phyloP scores from a whole-genome alignment of 2,888 invertebrate species.

The Cheilosia pagana region DNA sequence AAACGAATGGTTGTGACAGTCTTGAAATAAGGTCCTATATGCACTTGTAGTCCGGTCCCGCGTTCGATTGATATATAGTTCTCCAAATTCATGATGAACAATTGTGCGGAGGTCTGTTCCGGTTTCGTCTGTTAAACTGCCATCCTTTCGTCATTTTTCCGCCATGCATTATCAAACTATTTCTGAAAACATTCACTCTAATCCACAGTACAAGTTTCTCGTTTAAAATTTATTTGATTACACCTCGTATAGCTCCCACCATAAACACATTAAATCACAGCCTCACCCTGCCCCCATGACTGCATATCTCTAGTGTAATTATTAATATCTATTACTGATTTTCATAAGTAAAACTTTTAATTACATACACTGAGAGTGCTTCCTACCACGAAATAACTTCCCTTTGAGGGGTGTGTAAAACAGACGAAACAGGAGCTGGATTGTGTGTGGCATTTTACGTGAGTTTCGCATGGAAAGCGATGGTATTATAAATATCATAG shows the following conservation, averaged over 20 bases:
- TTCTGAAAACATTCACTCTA: not conserved
- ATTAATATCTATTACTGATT: slow-evolving; percentile 58
- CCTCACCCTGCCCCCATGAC: not conserved
- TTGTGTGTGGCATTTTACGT: too few relatives aligned
- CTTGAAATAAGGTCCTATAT: too few relatives aligned
- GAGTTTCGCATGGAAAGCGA: too few relatives aligned
- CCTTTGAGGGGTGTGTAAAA: not conserved
- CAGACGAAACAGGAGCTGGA: not conserved
- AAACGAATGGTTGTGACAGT: too few relatives aligned
- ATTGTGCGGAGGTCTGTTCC: too few relatives aligned
- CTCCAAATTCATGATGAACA: too few relatives aligned
- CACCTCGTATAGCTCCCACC: not conserved
- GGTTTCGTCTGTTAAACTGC: too few relatives aligned
- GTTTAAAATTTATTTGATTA: slow-evolving; percentile 29
- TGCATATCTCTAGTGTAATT: slow-evolving; percentile 27
- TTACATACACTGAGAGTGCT: slow-evolving; percentile 31
- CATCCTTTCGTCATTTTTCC: not conserved
- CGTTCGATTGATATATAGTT: too few relatives aligned
- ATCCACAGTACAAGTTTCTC: not conserved
- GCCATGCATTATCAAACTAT: not conserved
- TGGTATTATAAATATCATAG: too few relatives aligned
- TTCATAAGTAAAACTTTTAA: slow-evolving; percentile 48
- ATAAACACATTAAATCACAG: slow-evolving; percentile 43
- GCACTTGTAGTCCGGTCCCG: too few relatives aligned
- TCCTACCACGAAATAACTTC: slow-evolving; percentile 22